Conservation (phyloP, 2,797 vertebrate genomes). For the Schizopygopsis pylzovi region DNA sequence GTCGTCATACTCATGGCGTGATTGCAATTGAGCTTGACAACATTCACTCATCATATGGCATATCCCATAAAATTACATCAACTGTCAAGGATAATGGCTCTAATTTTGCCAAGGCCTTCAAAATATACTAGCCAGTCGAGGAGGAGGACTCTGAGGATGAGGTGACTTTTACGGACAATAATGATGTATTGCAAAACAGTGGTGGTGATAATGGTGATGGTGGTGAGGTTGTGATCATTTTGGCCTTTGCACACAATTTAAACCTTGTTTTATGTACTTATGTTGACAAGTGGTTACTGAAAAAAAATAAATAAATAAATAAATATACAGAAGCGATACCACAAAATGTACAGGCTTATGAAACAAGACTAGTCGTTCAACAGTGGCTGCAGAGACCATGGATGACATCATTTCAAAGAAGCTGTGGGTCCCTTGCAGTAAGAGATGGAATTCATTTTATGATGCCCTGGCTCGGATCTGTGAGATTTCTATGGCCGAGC, state of each 20-base stretch:
- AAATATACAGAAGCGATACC: slow-evolving; percentile 37
- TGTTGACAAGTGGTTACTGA: slow-evolving; percentile 49
- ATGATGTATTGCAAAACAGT: slow-evolving; percentile 28
- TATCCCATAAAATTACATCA: too few relatives aligned
- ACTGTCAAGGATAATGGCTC: too few relatives aligned
- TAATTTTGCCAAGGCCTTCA: too few relatives aligned
- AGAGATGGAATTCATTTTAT: slow-evolving; percentile 49
- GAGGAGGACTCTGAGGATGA: slow-evolving; percentile 2
- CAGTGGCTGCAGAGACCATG: slow-evolving; percentile 35
- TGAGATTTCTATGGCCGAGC: slow-evolving; percentile 18
- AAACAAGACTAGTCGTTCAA: slow-evolving; percentile 42
- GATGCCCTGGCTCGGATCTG: slow-evolving; percentile 38
- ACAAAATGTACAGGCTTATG: slow-evolving; percentile 48
- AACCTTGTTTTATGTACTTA: slow-evolving; percentile 52
- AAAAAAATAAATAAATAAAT: slow-evolving; percentile 32
- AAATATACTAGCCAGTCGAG: too few relatives aligned
- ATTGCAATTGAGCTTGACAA: too few relatives aligned
- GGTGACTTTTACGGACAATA: slow-evolving; percentile 4
- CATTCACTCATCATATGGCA: too few relatives aligned
- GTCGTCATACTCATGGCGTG: too few relatives aligned
- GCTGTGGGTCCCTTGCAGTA: slow-evolving; percentile 39
- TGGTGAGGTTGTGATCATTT: slow-evolving; percentile 25
- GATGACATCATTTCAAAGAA: slow-evolving; percentile 37
- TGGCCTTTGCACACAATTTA: slow-evolving; percentile 49
- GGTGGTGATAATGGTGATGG: slow-evolving; percentile 11